These are phyloP conservation scores for Drosophila acutilabella DNA, from an alignment of 2,888 invertebrate species.

Conservation along the genomic window DNA sequence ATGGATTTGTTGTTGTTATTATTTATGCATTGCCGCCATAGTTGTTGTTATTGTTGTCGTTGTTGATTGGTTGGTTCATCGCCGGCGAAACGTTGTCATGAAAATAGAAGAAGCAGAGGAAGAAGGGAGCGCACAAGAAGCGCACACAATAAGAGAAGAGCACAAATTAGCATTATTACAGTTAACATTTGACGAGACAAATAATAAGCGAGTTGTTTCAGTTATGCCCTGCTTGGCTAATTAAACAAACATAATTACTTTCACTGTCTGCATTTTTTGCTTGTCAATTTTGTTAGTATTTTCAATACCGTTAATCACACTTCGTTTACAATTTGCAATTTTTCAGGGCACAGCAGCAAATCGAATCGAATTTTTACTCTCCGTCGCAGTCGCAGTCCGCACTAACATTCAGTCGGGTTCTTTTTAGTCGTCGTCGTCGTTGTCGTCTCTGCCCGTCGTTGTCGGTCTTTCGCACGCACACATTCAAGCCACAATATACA, in stretches of 20 bases:
- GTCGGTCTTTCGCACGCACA: conserved; percentile 68
- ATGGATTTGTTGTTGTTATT: conserved; percentile 34
- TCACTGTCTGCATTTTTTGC: conserved; percentile 24
- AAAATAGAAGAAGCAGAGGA: conserved; percentile 52
- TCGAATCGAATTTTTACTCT: conserved; percentile 73
- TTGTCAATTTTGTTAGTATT: conserved; percentile 45
- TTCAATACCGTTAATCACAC: conserved; percentile 58
- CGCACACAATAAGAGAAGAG: conserved; percentile 25
- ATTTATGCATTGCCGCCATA: conserved; percentile 21
- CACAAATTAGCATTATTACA: conserved; percentile 70
- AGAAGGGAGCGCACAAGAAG: conserved; percentile 35
- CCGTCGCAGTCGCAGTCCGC: conserved; percentile 53
- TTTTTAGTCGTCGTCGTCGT: conserved; percentile 62
- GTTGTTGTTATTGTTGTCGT: conserved; percentile 36
- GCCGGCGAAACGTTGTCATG: conserved; percentile 61
- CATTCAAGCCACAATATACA: conserved; percentile 27
- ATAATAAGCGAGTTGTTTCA: conserved; percentile 25
- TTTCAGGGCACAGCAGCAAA: conserved; percentile 65
- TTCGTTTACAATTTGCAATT: conserved; percentile 63
- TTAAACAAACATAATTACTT: conserved; percentile 42
- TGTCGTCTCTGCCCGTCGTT: conserved; percentile 42
- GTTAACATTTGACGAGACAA: conserved; percentile 43
- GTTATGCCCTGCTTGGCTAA: not conserved
- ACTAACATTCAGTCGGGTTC: conserved; percentile 72
- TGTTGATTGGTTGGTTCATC: conserved; percentile 39